These are phyloP conservation scores for Bambusicola thoracicus DNA, from an alignment of 2,113 vertebrate species.

Conservation along the genomic window DNA sequence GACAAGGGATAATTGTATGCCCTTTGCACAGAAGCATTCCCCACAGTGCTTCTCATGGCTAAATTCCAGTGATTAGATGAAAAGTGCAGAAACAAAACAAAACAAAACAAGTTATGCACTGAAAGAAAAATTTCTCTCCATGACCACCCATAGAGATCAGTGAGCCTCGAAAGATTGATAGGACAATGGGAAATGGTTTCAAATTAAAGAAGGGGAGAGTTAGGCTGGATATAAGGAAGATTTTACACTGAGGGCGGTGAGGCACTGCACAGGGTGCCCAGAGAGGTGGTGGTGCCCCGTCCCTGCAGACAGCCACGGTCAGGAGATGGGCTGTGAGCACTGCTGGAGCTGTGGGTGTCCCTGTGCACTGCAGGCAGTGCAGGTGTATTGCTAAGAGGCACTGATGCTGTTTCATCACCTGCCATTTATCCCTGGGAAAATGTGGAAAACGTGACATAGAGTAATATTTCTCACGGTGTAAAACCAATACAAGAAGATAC, in stretches of 20 bases:
- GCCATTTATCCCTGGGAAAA: background rate
- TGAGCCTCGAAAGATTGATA: background rate
- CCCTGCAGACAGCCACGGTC: no score
- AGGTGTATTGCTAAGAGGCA: background rate
- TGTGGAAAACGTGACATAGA: background rate
- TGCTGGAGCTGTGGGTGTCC: no score
- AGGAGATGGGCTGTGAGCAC: no score
- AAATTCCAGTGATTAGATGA: constrained; percentile 2
- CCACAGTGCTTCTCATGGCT: background rate
- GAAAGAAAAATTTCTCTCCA: background rate
- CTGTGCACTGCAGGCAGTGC: background rate
- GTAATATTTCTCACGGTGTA: background rate
- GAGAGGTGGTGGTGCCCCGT: no score
- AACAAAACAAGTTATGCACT: background rate
- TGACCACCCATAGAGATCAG: background rate
- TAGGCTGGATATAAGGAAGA: no score
- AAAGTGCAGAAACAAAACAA: background rate
- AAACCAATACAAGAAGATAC: background rate
- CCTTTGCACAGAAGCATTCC: background rate
- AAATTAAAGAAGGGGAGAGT: no score
- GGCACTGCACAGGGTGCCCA: no score
- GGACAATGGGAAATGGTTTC: no score
- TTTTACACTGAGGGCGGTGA: no score
- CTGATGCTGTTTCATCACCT: background rate
- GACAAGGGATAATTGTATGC: background rate